Evolutionary conservation across 2,797 vertebrate species (phyloP), one percentile per base, ranked within the genome.

Genomic region (Sebastes elongatus): DNA sequence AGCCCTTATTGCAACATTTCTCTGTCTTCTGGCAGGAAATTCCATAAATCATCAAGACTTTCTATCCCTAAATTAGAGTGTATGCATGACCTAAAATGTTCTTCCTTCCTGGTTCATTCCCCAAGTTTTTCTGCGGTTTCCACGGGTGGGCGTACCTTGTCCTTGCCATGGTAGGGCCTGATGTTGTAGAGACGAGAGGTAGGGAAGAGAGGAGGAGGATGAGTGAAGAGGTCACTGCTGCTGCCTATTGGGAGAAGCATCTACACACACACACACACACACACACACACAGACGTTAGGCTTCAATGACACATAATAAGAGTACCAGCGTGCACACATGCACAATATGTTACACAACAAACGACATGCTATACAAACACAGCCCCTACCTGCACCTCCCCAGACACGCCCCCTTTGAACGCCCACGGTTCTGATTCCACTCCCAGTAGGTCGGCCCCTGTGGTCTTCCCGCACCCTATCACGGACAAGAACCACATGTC

Each of bases 201-300:
- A 0, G 96, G 97, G 86, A 97, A 97, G 78, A 97, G 96, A 0
- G 97, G 96, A 35, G 97, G 97, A 27, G 97, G 96, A 61, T 97
- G 97, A 76, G 94, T 96, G 88, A 97, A 97, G 56, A 97, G 95
- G 62, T 97, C 97, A 78, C 73, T 95, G 93, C 91, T 96, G 91
- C 90, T 95, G 74, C 96, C 96, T 81, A 96, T 88, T 0, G 97
- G 97, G 42, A 97, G 95, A 67, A 97, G 94, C 84, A 97, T 96
- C 97, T 97, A 78, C 35, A 87, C 62, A 82, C 61, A 85, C 57
- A 82, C 61, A 85, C 57, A 62, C 11, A n/a, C 18, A n/a, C 18
- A 81, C 6, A 80, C 8, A 76, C 18, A 80, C 2, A 67, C 61
- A 73, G 23, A 61, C 0, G 18, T 71, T 11, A 71, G 23, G 23